Percentiles rank a stretch among this genome's conserved stretches.
phyloP scores from a whole-genome alignment of 2,113 vertebrate genomes.

The Uria aalge region DNA sequence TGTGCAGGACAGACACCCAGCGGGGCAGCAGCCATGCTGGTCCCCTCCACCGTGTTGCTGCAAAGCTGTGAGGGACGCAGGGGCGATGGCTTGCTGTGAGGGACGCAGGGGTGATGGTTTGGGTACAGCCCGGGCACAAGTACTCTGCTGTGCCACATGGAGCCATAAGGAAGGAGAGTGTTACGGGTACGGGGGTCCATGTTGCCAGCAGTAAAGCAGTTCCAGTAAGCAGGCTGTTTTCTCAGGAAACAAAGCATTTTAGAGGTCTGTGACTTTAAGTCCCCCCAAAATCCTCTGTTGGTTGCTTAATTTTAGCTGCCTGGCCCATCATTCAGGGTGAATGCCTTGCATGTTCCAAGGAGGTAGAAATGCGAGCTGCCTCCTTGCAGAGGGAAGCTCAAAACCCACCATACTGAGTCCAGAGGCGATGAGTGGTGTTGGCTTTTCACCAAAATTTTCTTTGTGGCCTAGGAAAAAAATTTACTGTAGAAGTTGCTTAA shows the following conservation, averaged over 20 bases:
- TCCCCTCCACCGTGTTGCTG: background rate
- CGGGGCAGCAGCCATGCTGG: background rate
- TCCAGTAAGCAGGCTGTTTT: background rate
- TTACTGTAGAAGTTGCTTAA: background rate
- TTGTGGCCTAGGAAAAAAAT: background rate
- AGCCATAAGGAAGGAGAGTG: background rate
- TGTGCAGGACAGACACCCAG: rapidly evolving
- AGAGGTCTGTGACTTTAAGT: background rate
- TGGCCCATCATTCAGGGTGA: background rate
- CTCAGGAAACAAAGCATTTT: background rate
- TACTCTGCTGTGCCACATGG: background rate
- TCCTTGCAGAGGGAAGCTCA: background rate
- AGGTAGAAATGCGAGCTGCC: background rate
- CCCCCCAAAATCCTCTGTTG: background rate
- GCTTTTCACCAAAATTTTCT: background rate
- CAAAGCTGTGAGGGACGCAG: background rate
- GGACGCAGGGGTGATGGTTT: background rate
- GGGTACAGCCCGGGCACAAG: background rate
- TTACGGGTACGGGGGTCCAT: background rate
- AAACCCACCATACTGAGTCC: background rate
- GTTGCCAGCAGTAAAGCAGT: background rate
- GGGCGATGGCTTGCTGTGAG: background rate
- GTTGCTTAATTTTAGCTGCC: background rate
- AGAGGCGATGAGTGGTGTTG: background rate
- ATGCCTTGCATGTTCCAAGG: background rate